These are phyloP conservation scores for Stomatorhinus walkeri DNA, from an alignment of 2,797 vertebrate species.

Conservation along the genomic window DNA sequence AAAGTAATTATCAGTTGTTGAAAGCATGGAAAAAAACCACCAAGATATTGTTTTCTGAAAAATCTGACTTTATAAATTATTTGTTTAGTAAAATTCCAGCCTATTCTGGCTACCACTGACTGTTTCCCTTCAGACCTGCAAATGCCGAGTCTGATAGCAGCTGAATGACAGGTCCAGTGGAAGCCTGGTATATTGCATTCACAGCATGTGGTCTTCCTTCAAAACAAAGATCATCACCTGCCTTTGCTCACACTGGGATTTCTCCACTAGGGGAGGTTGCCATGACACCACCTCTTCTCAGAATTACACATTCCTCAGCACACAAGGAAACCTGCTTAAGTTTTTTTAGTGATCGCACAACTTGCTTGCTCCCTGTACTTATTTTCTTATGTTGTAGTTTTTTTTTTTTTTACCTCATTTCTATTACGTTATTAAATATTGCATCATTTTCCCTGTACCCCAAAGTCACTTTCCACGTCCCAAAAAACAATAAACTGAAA, in stretches of 20 bases:
- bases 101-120: not conserved
- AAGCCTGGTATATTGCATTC: conserved; percentile 10
- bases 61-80: not conserved
- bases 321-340: not conserved
- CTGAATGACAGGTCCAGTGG: not conserved
- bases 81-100: not conserved
- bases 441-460: not conserved
- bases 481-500: not conserved
- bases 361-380: not conserved
- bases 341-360: not conserved
- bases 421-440: not conserved
- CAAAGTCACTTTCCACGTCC: not conserved
- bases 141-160: not conserved
- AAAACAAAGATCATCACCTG: conserved; percentile 11
- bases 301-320: conserved; percentile 7
- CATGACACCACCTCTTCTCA: conserved; percentile 8
- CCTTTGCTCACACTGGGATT: not conserved
- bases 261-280: conserved; percentile 4
- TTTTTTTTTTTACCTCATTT: not conserved
- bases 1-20: not conserved
- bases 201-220: not conserved
- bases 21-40: not conserved
- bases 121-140: not conserved
- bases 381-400: not conserved
- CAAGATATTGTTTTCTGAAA: not conserved